Evolutionary conservation across 92 coral and sea anemone species (phyloP), one percentile per base, ranked within the genome.

Genomic region (Zoanthus gigantus): DNA sequence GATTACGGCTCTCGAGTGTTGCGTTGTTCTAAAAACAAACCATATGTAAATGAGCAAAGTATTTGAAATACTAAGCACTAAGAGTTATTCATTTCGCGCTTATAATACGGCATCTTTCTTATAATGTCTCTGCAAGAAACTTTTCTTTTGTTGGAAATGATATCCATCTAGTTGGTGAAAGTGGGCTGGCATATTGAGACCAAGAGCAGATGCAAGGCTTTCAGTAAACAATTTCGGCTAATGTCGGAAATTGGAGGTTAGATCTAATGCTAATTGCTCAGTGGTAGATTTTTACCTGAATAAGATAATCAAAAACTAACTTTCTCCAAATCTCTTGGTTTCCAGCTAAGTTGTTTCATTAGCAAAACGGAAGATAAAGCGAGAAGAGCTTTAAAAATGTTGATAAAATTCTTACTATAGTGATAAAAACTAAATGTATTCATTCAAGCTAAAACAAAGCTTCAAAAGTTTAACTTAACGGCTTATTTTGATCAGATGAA

Each of bases 241-340:
- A 77, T 56, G 17, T 34, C 50, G 74, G 46, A 66, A 65, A 65
- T 81, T 68, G 47, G 45, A 29, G n/a, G 82, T 13, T 53, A 29
- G 34, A 34, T 18, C 23, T 18, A 28, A 11, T 61, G 45, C 75
- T 81, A 81, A 81, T 81, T 48, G 85, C 85, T 46, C 85, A 42
- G 76, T 66, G 85, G 76, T 68, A 5, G 85, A 81, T 66, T 81
- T 37, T 46, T 65, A 45, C 61, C 44, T 44, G 85, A 17, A 81
- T 6, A 44, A 46, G 52, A 81, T 66, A 81, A 81, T 81, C 75
- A 81, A 66, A 81, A 81, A 18, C 74, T 81, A 81, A 81, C 85
- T 68, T 81, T 32, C 13, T 17, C 60, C 61, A 4, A 48, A 46
- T 15, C 37, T 52, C 45, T 74, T 81, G 75, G 58, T 81, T 29